Evolutionary conservation across 2,113 vertebrate species (phyloP), one percentile per base, ranked within the genome.

Genomic region (Dicrurus megarhynchus): DNA sequence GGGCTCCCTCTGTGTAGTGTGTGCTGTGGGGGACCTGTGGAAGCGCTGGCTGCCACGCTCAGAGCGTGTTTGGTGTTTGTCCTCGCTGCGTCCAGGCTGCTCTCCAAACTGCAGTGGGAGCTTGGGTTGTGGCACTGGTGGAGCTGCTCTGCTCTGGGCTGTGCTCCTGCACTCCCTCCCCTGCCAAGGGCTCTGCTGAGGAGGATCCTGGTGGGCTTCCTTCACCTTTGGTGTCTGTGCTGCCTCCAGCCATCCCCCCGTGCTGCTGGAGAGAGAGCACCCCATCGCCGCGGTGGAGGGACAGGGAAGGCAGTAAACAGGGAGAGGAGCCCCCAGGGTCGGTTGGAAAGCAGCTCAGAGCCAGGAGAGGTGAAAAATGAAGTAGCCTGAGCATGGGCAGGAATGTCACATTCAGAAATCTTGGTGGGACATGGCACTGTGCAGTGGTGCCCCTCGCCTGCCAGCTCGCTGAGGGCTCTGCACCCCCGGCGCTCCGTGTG

Each of bases 401-500:
- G 8, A 8, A 8, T 14, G 21, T 5, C 28, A 4, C 0, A 0
- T 21, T 44, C 35, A 28, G 33, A 17, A 26, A 1, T 7, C 18
- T 10, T 3, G 1, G n/a, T 57, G 69, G 81, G 37, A 17, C 18
- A 1, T 0, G 3, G 23, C 4, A 0, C 8, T 4, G 52, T 3
- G 2, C 39, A 22, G 35, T 0, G 1, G 12, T 32, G 68, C 24
- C 9, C 0, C 37, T 39, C 5, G 0, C 18, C 75, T 26, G 33
- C 41, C 81, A 37, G 80, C 59, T 19, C 10, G 0, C 19, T 0
- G 33, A 12, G 11, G 23, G 33, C 41, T 46, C 79, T 2, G 14
- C 30, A 33, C 26, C 0, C 2, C 35, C 8, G 30, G 46, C 33
- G 30, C 39, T 61, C 3, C 0, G 1, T 1, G 11, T 15, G 8